Evolutionary conservation across 1,140 invertebrate species (phyloP).

Genomic region (Nautilus pompilius): DNA sequence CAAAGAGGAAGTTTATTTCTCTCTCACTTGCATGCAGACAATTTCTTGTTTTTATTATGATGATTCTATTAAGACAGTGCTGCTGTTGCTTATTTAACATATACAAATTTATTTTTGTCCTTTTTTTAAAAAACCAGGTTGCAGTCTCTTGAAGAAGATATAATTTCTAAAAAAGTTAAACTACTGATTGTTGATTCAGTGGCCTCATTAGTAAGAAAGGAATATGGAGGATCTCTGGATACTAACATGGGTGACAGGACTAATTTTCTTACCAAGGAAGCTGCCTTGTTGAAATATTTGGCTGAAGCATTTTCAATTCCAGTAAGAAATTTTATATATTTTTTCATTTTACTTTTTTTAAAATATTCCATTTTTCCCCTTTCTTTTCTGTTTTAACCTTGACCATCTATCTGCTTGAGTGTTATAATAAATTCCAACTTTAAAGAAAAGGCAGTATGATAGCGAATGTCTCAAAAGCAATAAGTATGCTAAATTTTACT

Average conservation of each 20-base stretch:
- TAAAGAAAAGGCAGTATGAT: too few species aligned
- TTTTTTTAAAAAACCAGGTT: conserved; percentile 15
- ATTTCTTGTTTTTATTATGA: background rate
- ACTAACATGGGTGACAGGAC: conserved; percentile 31
- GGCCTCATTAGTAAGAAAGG: conserved; percentile 41
- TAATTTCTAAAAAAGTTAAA: conserved; percentile 31
- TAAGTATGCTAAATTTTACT: too few species aligned
- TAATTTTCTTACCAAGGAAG: conserved; percentile 37
- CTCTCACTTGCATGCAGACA: too few species aligned
- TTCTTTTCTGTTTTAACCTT: too few species aligned
- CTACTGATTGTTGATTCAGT: conserved; percentile 41
- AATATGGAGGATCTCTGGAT: conserved; percentile 25
- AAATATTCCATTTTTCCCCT: too few species aligned
- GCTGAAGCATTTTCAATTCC: conserved; percentile 40
- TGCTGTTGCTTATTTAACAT: background rate
- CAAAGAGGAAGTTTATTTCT: too few species aligned
- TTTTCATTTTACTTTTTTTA: too few species aligned
- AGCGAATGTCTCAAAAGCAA: too few species aligned
- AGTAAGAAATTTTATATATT: too few species aligned
- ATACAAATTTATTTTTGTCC: background rate
- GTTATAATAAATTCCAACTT: too few species aligned
- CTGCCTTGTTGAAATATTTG: conserved; percentile 38
- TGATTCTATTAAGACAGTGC: background rate
- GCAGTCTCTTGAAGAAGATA: conserved; percentile 30
- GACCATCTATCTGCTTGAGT: too few species aligned